Percentiles rank a stretch among this genome's conserved stretches.
These are phyloP conservation scores for Trileptium ribeirensis DNA, from an alignment of 2,888 invertebrate genomes.

Conservation along the genomic window DNA sequence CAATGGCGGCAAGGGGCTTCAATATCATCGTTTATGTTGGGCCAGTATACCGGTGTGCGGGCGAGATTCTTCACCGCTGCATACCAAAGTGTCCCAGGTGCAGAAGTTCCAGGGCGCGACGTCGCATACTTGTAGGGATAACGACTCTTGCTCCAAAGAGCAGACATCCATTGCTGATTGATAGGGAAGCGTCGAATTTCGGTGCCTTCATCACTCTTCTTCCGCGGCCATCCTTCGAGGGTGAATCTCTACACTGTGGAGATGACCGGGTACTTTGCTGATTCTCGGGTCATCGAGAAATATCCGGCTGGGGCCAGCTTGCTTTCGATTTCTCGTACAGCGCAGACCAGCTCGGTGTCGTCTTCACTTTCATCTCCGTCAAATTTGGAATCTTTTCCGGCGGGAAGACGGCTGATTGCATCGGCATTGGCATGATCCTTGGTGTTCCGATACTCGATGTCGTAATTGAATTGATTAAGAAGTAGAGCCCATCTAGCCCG, in stretches of 20 bases:
- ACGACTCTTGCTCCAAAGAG: slow-evolving; percentile 6
- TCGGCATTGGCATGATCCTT: slow-evolving; percentile 31
- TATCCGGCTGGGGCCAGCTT: not conserved
- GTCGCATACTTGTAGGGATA: slow-evolving; percentile 1
- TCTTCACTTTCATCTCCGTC: slow-evolving; percentile 24
- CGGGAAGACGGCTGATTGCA: slow-evolving; percentile 30
- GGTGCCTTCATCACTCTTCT: not conserved
- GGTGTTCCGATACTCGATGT: slow-evolving; percentile 8
- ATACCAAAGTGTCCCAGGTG: slow-evolving; percentile 36
- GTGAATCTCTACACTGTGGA: not conserved
- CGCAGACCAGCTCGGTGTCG: not conserved
- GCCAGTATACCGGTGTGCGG: no score
- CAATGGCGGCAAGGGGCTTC: no score
- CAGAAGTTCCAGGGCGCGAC: not conserved
- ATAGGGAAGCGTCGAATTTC: slow-evolving; percentile 1
- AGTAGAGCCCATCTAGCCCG: slow-evolving; percentile 30
- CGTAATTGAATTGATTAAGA: slow-evolving; percentile 14
- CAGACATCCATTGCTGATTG: slow-evolving; percentile 36
- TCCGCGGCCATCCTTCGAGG: slow-evolving; percentile 7
- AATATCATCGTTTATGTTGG: no score
- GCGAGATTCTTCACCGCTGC: no score
- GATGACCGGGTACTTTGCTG: not conserved
- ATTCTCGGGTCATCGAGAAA: not conserved
- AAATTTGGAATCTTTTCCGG: slow-evolving; percentile 10
- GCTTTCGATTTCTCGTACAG: not conserved